Conservation (phyloP, 2,113 vertebrate genomes). For the Alces alces region DNA sequence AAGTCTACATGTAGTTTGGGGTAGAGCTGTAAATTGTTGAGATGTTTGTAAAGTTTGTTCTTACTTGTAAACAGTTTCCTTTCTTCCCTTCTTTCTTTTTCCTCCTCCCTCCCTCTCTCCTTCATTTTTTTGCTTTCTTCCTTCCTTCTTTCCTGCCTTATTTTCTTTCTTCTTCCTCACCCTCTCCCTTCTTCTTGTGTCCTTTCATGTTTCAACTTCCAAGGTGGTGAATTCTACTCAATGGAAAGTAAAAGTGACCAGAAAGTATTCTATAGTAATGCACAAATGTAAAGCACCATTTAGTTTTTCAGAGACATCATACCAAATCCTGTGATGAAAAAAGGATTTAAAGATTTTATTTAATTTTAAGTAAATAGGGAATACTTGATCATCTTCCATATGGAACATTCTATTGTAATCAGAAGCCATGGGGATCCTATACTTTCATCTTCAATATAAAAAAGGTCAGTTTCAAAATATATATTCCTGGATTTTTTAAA, state of each 20-base stretch:
- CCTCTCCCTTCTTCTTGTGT: background rate
- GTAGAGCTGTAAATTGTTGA: conserved; percentile 26
- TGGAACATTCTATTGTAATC: background rate
- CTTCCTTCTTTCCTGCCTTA: fast-evolving
- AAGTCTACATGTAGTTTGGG: background rate
- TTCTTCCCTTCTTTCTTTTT: too few species aligned
- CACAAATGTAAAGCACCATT: background rate
- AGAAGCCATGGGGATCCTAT: background rate
- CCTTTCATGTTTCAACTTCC: background rate
- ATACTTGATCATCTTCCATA: background rate
- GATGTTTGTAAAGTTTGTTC: background rate
- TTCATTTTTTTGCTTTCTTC: background rate
- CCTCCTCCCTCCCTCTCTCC: too few species aligned
- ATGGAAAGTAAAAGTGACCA: background rate
- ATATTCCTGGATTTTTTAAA: background rate
- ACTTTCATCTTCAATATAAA: background rate
- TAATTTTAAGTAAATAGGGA: background rate
- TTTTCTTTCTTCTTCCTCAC: too few species aligned
- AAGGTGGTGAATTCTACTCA: background rate
- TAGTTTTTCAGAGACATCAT: background rate
- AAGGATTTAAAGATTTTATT: background rate
- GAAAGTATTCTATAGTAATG: background rate
- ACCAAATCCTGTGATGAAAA: background rate
- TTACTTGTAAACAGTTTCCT: background rate
- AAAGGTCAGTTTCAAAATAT: background rate